Conservation (phyloP, 2,113 vertebrate genomes). For the Carollia perspicillata region DNA sequence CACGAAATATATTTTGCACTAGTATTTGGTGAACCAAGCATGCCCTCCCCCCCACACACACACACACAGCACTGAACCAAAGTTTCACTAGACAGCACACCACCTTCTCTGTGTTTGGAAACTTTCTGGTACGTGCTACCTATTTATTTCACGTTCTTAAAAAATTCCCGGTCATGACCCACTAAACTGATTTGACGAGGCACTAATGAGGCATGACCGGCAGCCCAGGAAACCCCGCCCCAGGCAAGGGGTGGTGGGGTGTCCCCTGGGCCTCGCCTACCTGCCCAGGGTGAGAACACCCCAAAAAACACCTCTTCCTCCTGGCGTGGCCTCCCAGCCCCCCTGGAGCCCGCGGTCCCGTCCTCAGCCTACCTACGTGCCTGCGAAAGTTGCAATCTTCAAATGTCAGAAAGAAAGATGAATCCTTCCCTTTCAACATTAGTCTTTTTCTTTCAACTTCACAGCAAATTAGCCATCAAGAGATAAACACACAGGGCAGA, state of each 20-base stretch:
- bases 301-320: not conserved
- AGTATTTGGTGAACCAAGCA: too few relatives aligned
- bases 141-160: not conserved
- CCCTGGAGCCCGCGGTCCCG: not conserved
- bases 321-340: not conserved
- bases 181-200: not conserved
- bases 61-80: not conserved
- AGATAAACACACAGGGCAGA: not conserved
- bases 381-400: not conserved
- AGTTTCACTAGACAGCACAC: not conserved
- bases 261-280: not conserved
- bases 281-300: not conserved
- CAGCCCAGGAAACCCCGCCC: not conserved
- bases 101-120: not conserved
- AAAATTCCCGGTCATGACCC: not conserved
- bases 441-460: not conserved
- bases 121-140: not conserved
- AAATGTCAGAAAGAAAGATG: not conserved
- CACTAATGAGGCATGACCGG: not conserved
- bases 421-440: not conserved
- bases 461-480: not conserved
- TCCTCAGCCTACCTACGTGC: too few relatives aligned
- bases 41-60: not conserved
- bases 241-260: fast-evolving
- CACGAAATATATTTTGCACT: not conserved